A percentile compares a stretch with the other conserved stretches of the same genome.
These are phyloP conservation scores for Drosophila prosaltans DNA, from an alignment of 1,140 invertebrate species.

Conservation along the genomic window DNA sequence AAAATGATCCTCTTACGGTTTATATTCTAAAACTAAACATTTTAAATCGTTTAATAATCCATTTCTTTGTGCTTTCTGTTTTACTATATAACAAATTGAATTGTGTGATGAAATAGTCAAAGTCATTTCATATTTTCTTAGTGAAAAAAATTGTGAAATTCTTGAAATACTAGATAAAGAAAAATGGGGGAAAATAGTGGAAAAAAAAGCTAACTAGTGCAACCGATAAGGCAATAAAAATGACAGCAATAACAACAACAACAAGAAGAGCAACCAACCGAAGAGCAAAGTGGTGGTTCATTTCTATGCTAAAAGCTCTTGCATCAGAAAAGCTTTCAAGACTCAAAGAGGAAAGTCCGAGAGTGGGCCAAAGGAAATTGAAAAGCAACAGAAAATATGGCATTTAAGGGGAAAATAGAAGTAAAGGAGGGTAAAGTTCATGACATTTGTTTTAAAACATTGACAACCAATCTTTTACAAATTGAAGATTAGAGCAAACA, in stretches of 20 bases:
- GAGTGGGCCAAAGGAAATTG: no score
- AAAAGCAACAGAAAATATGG: no score
- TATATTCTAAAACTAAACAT: neutral
- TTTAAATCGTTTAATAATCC: neutral
- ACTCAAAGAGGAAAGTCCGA: neutral
- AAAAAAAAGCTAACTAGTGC: slow-evolving; percentile 24
- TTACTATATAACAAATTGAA: neutral
- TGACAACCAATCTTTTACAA: no score
- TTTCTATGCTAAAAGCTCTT: slow-evolving; percentile 73
- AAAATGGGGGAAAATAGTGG: slow-evolving; percentile 2
- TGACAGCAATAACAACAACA: neutral
- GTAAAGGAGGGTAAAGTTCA: no score
- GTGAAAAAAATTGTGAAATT: slow-evolving; percentile 1
- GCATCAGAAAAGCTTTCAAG: slow-evolving; percentile 42
- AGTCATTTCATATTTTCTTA: neutral
- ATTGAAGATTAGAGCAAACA: no score
- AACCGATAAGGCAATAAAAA: neutral
- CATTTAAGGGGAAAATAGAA: no score
- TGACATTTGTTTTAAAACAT: no score
- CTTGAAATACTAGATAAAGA: neutral
- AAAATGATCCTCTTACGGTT: neutral
- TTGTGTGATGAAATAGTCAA: neutral
- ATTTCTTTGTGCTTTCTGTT: neutral
- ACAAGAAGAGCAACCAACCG: neutral
- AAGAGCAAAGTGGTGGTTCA: slow-evolving; percentile 37